Conservation (phyloP, 2,113 vertebrate genomes). For the Triplophysa tibetana region DNA sequence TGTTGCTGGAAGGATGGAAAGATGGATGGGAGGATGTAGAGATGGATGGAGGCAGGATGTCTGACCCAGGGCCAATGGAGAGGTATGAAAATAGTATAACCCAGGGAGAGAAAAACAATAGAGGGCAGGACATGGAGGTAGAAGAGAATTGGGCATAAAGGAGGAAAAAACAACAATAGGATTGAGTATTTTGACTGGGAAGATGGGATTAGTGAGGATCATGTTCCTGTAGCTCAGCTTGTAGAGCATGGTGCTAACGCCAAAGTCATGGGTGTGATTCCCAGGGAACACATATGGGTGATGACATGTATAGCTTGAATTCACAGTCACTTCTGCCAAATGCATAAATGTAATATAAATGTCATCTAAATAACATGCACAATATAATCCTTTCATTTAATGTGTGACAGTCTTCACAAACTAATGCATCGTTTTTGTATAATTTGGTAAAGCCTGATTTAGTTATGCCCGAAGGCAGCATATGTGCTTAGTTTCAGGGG, state of each 20-base stretch:
- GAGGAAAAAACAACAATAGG: not conserved
- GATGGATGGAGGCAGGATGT: constrained; percentile 36
- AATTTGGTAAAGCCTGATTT: not conserved
- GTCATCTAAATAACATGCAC: too few relatives aligned
- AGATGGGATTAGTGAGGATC: not conserved
- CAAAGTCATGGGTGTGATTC: too few relatives aligned
- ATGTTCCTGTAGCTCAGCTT: not conserved
- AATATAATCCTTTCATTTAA: too few relatives aligned
- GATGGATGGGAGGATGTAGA: constrained; percentile 42
- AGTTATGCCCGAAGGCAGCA: not conserved
- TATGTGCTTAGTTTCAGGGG: constrained; percentile 20
- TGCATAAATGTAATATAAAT: too few relatives aligned
- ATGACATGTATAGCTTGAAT: too few relatives aligned
- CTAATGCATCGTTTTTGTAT: constrained; percentile 10
- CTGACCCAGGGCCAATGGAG: constrained; percentile 37
- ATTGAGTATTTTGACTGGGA: not conserved
- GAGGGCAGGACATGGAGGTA: constrained; percentile 17
- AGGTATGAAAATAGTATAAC: constrained; percentile 24
- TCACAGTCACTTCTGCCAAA: too few relatives aligned
- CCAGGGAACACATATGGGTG: too few relatives aligned
- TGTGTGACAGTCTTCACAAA: too few relatives aligned
- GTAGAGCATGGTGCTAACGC: too few relatives aligned
- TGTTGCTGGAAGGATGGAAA: constrained; percentile 47
- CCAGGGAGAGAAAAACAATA: constrained; percentile 37
- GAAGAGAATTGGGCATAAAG: not conserved